Evolutionary conservation across 2,888 invertebrate species (phyloP).

Genomic region (Pristionchus maxplancki): DNA sequence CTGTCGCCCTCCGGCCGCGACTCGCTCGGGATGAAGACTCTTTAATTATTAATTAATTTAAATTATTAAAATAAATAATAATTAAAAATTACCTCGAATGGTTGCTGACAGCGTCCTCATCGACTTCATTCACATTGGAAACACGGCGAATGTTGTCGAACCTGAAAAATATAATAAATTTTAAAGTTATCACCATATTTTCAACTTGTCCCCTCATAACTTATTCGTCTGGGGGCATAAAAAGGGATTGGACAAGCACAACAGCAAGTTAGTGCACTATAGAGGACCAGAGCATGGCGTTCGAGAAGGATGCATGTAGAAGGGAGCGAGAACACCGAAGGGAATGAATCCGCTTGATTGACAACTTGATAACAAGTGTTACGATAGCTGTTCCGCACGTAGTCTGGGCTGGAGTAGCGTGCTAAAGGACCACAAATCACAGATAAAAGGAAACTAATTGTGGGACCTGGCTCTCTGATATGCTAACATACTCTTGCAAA

Average conservation of each 20-base stretch:
- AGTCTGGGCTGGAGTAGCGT: no score
- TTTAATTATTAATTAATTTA: background rate
- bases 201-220: background rate
- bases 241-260: background rate
- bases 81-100: conserved; percentile 2
- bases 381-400: no score
- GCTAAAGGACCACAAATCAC: no score
- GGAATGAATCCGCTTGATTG: no score
- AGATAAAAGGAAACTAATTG: no score
- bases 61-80: background rate
- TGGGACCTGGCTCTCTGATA: no score
- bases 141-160: conserved; percentile 34
- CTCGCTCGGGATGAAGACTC: conserved; percentile 15
- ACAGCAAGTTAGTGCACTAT: background rate
- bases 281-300: background rate
- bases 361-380: no score
- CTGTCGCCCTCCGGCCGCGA: background rate
- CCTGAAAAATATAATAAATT: background rate
- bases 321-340: no score
- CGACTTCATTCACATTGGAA: conserved; percentile 40
- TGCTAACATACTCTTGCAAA: background rate
- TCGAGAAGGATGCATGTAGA: background rate
- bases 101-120: conserved; percentile 25
- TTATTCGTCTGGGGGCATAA: background rate
- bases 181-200: background rate